Base-by-base conservation (phyloP, 2,113 vertebrate genomes). In the Sinocyclocheilus anophthalmus region DNA sequence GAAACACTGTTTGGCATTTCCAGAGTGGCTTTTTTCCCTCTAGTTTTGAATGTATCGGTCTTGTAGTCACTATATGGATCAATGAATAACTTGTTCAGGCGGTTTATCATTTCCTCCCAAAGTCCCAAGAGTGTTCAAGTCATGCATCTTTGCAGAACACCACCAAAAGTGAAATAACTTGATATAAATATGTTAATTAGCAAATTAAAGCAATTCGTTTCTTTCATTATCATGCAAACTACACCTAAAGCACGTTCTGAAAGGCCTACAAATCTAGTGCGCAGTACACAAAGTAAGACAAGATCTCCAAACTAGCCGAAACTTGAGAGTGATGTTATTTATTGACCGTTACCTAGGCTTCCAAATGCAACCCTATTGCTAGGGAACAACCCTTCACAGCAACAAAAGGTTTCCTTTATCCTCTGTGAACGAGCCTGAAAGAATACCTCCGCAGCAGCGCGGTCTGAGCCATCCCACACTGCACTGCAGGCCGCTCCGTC, bases 331-430 rank as follows among this genome's bases (percentile, higher is more conserved):
- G 90, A 90, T 89, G 89, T 91, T 91, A 92, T 91, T 91, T 91
- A 91, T 91, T 90, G 85, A 87, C 87, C 86, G 90, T 91, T 87
- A 84, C 90, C 85, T 88, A 77, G 76, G 92, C 95, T 93, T 92
- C 94, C 92, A 92, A 92, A 93, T 94, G 93, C 93, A 94, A 92
- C 93, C 93, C 92, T 87, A 96, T 96, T 96, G 94, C 96, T 93
- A 89, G 73, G 94, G 94, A 93, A 96, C 96, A 95, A 84, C 91
- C 93, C 85, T 93, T 95, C 93, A 93, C 93, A 91, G 93, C 94
- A 96, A 94, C 94, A 91, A 91, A 92, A 94, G 94, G 94, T 94
- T 87, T 86, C 82, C 82, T 90, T 90, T 90, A 92, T 91, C 91
- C 89, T 85, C 73, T 55, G 76, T 86, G 83, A 84, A 84, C 76